These are phyloP conservation scores for Agrotis segetum DNA, from an alignment of 2,888 invertebrate genomes.

Conservation along the genomic window DNA sequence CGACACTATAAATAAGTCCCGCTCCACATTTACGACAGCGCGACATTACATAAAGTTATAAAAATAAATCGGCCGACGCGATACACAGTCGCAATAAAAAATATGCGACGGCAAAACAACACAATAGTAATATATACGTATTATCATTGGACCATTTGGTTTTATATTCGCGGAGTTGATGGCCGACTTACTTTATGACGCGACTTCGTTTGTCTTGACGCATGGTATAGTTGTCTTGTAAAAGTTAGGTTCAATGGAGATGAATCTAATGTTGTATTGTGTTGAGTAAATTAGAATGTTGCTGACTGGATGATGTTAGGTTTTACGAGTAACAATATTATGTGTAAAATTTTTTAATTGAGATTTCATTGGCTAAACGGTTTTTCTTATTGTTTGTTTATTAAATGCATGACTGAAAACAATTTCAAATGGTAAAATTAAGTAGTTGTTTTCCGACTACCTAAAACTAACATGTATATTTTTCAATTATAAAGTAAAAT, in stretches of 20 bases:
- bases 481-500: too few species aligned
- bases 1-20: constrained; percentile 63
- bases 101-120: constrained; percentile 78
- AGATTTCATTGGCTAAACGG: neutral
- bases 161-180: constrained; percentile 81
- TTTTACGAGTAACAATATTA: neutral
- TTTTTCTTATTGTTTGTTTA: neutral
- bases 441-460: neutral
- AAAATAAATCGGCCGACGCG: constrained; percentile 73
- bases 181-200: constrained; percentile 65
- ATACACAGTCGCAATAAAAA: constrained; percentile 72
- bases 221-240: constrained; percentile 23
- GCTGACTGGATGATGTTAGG: constrained; percentile 4
- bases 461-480: neutral
- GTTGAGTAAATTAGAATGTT: constrained; percentile 22
- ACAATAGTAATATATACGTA: constrained; percentile 78
- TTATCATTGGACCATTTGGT: constrained; percentile 85
- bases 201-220: constrained; percentile 51
- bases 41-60: constrained; percentile 64
- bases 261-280: constrained; percentile 25
- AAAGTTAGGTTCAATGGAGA: constrained; percentile 29
- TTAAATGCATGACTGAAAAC: neutral
- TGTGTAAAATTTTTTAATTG: neutral
- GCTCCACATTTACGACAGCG: constrained; percentile 62
- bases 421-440: too few species aligned